Evolutionary conservation across 2,797 vertebrate species (phyloP).

Genomic region (Schizopygopsis pylzovi): DNA sequence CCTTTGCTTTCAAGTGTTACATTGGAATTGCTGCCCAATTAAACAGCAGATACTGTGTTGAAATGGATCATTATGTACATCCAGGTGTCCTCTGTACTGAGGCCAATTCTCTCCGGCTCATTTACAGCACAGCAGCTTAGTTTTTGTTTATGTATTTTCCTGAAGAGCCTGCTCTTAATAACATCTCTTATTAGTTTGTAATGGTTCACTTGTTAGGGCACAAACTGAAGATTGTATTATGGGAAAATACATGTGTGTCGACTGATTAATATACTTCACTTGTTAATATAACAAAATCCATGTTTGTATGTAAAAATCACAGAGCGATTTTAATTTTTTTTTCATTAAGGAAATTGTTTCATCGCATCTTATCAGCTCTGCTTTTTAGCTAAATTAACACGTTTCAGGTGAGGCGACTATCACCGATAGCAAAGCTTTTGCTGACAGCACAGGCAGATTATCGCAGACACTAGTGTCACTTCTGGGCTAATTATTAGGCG

Average conservation of each 20-base stretch:
- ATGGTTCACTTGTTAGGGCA: constrained; percentile 9
- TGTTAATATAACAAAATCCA: neutral
- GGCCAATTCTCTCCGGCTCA: constrained; percentile 23
- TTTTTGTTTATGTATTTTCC: constrained; percentile 4
- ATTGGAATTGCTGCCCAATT: constrained; percentile 16
- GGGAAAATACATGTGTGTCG: neutral
- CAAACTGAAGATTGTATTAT: neutral
- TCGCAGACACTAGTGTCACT: constrained; percentile 50
- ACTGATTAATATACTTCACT: neutral
- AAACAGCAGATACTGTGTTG: neutral
- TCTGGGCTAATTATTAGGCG: constrained; percentile 57
- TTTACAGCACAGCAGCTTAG: neutral
- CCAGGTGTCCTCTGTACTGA: constrained; percentile 11
- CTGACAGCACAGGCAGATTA: constrained; percentile 55
- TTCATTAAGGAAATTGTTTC: neutral
- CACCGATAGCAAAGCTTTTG: constrained; percentile 43
- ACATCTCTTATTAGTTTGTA: neutral
- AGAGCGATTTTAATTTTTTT: no score
- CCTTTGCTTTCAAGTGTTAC: neutral
- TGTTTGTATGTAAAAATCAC: no score
- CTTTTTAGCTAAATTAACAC: neutral
- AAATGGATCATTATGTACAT: constrained; percentile 21
- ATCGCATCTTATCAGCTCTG: constrained; percentile 5
- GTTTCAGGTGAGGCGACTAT: constrained; percentile 51
- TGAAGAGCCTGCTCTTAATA: neutral